These are phyloP conservation scores for Platycheirus albimanus DNA, from an alignment of 2,888 invertebrate genomes.

Conservation along the genomic window DNA sequence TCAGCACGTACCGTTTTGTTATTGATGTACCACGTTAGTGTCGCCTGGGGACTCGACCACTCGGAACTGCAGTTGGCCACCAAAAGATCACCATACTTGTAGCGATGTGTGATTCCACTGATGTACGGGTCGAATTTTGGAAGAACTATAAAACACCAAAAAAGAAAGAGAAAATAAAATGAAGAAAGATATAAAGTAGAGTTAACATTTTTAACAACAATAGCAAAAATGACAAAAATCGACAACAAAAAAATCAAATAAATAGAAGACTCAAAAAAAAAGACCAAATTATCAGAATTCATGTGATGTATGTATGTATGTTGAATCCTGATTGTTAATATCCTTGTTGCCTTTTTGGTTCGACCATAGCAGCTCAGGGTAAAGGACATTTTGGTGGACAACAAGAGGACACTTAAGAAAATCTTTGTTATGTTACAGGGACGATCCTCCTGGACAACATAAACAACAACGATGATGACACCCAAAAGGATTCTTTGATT, in stretches of 20 bases:
- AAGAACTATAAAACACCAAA: constrained; percentile 79
- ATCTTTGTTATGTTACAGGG: constrained; percentile 34
- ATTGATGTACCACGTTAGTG: constrained; percentile 82
- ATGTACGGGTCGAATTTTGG: constrained; percentile 82
- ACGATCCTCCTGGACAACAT: constrained; percentile 8
- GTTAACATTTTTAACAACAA: constrained; percentile 60
- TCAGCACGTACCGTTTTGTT: constrained; percentile 81
- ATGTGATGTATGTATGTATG: constrained; percentile 9
- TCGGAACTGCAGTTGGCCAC: constrained; percentile 82
- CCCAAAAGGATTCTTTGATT: constrained; percentile 68
- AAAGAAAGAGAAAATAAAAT: background rate
- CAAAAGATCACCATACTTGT: constrained; percentile 81
- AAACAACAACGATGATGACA: constrained; percentile 41
- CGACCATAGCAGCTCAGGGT: background rate
- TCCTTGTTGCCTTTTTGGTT: constrained; percentile 37
- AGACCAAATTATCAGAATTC: constrained; percentile 42
- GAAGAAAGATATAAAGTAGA: constrained; percentile 52
- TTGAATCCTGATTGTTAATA: constrained; percentile 60
- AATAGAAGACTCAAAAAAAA: constrained; percentile 29
- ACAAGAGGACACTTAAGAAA: constrained; percentile 67
- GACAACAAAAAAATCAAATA: constrained; percentile 65
- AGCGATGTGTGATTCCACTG: constrained; percentile 79
- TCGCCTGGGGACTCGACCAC: constrained; percentile 82
- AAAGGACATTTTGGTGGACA: constrained; percentile 47
- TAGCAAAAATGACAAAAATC: constrained; percentile 31